phyloP scores from a whole-genome alignment of 2,113 vertebrate genomes.

The Cottus gobio region DNA sequence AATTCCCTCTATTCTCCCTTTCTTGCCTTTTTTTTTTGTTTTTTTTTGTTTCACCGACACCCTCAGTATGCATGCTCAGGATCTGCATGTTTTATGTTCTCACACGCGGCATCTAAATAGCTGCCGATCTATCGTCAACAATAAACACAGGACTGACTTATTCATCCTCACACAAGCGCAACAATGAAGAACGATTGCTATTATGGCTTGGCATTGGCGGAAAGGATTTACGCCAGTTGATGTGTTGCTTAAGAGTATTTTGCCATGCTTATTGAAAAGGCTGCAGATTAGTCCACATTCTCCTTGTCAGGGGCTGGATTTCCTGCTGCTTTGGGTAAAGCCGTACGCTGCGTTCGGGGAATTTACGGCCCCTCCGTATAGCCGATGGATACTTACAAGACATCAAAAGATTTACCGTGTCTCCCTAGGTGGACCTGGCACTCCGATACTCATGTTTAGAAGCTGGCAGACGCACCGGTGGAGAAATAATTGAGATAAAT shows the following conservation, averaged over 20 bases:
- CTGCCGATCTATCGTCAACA: constrained; percentile 53
- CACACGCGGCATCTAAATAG: constrained; percentile 42
- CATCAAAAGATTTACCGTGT: constrained; percentile 70
- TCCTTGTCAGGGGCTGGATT: constrained; percentile 62
- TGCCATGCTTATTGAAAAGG: constrained; percentile 60
- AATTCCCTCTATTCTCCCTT: constrained; percentile 43
- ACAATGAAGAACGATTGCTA: constrained; percentile 41
- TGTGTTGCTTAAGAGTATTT: constrained; percentile 63
- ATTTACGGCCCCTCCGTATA: constrained; percentile 58
- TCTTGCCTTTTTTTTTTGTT: constrained; percentile 19
- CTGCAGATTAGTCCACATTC: constrained; percentile 67
- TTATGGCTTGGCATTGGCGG: constrained; percentile 40
- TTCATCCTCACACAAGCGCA: constrained; percentile 39
- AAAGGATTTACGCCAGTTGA: constrained; percentile 64
- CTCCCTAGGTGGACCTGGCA: constrained; percentile 57
- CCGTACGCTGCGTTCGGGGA: constrained; percentile 48
- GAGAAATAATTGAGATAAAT: constrained; percentile 78
- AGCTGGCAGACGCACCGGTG: constrained; percentile 57
- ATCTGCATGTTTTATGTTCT: constrained; percentile 42
- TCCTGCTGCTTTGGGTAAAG: constrained; percentile 56
- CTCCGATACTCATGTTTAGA: constrained; percentile 70
- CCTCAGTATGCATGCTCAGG: constrained; percentile 24
- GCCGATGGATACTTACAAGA: constrained; percentile 66
- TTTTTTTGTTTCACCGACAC: constrained; percentile 42
- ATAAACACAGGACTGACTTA: constrained; percentile 46